Evolutionary conservation across 2,797 vertebrate genomes (phyloP).

Genomic region (Enteromius thamalakanensis): DNA sequence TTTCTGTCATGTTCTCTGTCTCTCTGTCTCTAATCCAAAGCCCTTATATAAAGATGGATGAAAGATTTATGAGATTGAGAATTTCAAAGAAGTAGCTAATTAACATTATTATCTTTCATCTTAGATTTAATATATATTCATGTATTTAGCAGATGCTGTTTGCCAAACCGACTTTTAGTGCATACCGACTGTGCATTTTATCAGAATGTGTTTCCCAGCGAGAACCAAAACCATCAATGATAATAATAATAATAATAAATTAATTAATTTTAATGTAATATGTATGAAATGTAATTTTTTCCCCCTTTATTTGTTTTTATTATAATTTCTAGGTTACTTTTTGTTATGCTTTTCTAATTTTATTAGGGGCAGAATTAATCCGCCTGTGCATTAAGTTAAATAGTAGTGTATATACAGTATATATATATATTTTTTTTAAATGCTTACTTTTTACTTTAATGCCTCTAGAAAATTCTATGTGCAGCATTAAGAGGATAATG

Average conservation of each 20-base stretch:
- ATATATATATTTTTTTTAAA: background rate
- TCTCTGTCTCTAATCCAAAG: slow-evolving; percentile 10
- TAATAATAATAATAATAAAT: background rate
- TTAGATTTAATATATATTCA: background rate
- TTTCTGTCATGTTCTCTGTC: slow-evolving; percentile 1
- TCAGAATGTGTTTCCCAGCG: background rate
- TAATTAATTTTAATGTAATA: background rate
- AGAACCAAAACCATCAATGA: background rate
- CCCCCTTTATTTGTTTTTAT: background rate
- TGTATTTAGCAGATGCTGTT: background rate
- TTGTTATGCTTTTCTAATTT: background rate
- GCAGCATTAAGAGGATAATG: slow-evolving; percentile 9
- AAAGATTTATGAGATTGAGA: background rate
- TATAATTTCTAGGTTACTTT: background rate
- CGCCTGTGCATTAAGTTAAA: too few relatives aligned
- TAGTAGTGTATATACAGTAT: too few relatives aligned
- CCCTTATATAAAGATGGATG: slow-evolving; percentile 8
- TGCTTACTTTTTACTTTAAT: background rate
- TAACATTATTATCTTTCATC: slow-evolving; percentile 19
- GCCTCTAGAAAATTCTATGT: background rate
- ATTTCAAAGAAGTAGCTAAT: slow-evolving; percentile 25
- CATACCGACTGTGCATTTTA: background rate
- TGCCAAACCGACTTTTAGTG: background rate
- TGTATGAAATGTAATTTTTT: background rate
- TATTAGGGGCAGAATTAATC: background rate